These are phyloP conservation scores for Steromphala cineraria DNA, from an alignment of 2,888 invertebrate genomes.

Conservation along the genomic window DNA sequence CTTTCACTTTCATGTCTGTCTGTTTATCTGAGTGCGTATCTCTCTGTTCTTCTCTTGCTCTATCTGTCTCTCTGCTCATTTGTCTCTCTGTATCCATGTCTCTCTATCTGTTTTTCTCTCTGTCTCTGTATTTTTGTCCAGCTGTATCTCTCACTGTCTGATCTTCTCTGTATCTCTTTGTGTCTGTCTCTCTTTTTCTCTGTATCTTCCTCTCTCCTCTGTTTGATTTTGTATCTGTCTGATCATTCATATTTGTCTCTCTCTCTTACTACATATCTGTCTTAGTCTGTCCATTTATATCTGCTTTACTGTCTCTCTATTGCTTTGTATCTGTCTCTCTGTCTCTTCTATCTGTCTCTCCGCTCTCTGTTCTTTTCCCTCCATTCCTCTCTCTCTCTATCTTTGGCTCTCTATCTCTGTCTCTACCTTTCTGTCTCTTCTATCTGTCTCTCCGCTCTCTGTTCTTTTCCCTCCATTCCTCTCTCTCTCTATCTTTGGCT, in stretches of 20 bases:
- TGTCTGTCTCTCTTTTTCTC: not conserved
- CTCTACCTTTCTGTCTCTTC: too few species aligned
- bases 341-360: not conserved
- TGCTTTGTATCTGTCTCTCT: not conserved
- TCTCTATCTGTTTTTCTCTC: not conserved
- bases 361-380: not conserved
- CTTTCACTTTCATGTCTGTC: too few species aligned
- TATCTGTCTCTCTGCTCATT: not conserved
- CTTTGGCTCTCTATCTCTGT: not conserved
- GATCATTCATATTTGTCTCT: too few species aligned
- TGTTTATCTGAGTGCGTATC: too few species aligned
- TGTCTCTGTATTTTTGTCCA: not conserved
- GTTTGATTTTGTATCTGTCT: too few species aligned
- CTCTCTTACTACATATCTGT: not conserved
- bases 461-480: too few species aligned
- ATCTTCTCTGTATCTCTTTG: not conserved
- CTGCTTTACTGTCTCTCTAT: not conserved
- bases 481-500: not conserved
- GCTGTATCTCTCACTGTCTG: not conserved
- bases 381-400: not conserved
- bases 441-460: too few species aligned
- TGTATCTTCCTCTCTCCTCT: too few species aligned
- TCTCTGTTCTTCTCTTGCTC: not conserved
- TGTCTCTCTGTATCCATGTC: not conserved
- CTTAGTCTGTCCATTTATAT: not conserved